These are phyloP conservation scores for Triops cancriformis DNA, from an alignment of 1,140 invertebrate genomes.

Conservation along the genomic window DNA sequence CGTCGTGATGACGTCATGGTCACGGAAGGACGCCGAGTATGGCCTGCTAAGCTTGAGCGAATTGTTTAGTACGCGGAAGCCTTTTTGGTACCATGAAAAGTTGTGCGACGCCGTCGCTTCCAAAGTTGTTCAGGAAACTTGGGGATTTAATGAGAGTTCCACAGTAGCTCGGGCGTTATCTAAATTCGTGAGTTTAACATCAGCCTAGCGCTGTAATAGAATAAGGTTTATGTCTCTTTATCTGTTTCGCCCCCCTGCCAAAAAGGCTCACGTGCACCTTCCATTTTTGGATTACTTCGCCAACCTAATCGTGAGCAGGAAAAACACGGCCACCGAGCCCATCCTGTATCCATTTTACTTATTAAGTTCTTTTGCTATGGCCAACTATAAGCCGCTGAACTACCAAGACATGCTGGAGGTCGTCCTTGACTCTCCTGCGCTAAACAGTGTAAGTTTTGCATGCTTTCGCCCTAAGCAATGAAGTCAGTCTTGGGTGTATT, in stretches of 20 bases:
- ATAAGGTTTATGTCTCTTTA: not conserved
- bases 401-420: not conserved
- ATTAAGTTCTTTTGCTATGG: slow-evolving; percentile 4
- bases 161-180: not conserved
- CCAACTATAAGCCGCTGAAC: not conserved
- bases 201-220: not conserved
- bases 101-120: not conserved
- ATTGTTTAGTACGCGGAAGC: not conserved
- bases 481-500: not conserved
- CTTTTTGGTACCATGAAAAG: slow-evolving; percentile 17
- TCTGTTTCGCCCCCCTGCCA: not conserved
- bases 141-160: not conserved
- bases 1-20: not conserved
- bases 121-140: slow-evolving; percentile 15
- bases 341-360: not conserved
- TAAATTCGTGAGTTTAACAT: not conserved
- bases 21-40: not conserved
- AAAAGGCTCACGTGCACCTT: slow-evolving; percentile 16
- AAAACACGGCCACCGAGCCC: not conserved
- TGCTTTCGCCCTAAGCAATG: no score
- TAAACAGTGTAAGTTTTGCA: slow-evolving; percentile 19
- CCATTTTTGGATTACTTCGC: slow-evolving; percentile 18
- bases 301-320: not conserved
- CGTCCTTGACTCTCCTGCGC: not conserved
- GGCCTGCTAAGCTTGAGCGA: not conserved